These are phyloP conservation scores for Clarias macrocephalus DNA, from an alignment of 2,113 vertebrate species.

Conservation along the genomic window DNA sequence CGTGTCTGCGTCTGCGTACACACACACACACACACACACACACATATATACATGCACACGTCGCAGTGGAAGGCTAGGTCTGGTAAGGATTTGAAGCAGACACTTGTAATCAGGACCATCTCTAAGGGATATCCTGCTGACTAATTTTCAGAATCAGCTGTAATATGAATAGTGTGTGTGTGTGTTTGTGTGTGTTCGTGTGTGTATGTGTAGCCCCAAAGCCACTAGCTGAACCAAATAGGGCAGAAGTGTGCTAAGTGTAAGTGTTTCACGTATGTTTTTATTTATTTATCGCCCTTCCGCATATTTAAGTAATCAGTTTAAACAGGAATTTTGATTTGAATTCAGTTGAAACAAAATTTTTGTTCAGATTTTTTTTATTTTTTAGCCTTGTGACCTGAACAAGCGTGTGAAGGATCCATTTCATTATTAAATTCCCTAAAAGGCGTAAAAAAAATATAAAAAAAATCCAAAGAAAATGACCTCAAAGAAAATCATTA, in stretches of 20 bases:
- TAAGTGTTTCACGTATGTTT: constrained; percentile 32
- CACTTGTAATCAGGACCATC: constrained; percentile 70
- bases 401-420: neutral
- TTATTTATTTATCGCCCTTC: neutral
- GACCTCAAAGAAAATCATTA: too few species aligned
- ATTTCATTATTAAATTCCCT: neutral
- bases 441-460: neutral
- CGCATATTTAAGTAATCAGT: neutral
- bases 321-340: neutral
- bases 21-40: constrained; percentile 2
- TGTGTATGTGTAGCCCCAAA: constrained; percentile 30
- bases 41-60: constrained; percentile 51
- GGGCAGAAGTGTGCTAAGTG: neutral
- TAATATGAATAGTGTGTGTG: constrained; percentile 75
- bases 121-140: constrained; percentile 75
- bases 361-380: neutral
- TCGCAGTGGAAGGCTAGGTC: constrained; percentile 61
- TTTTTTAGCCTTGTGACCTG: neutral
- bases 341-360: neutral
- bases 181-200: constrained; percentile 58
- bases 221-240: neutral
- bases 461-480: neutral
- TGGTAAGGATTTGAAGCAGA: constrained; percentile 73
- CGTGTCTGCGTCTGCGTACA: constrained; percentile 7
- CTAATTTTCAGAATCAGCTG: constrained; percentile 74